Evolutionary conservation across 1,140 invertebrate genomes (phyloP), one percentile per base, ranked within the genome.

Genomic region (Apocrypta bakeri): DNA sequence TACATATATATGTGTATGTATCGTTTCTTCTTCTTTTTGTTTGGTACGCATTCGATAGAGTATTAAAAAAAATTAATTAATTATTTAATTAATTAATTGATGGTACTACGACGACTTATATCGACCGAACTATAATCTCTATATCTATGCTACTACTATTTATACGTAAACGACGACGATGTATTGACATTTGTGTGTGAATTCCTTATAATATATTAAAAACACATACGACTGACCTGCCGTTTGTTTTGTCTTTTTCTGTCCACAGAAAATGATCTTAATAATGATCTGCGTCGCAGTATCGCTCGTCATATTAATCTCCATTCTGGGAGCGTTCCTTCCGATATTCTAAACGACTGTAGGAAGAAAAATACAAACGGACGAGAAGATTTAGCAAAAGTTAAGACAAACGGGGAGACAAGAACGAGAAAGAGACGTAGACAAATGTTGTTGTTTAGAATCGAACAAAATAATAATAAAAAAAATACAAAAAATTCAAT

Each of bases 261-360:
- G 94, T 94, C 95, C 95, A 92, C 95, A 96, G 95, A 96, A 96
- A 96, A 96, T 96, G 94, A 95, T 96, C 93, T 93, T 96, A 93
- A 95, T 96, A 93, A 94, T 95, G 92, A 95, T 96, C 94, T 96
- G 95, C 94, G 93, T 96, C 91, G 92, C 94, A 92, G 89, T 92
- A 90, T 86, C 85, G 85, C 86, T 87, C 88, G 88, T 91, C 87
- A 90, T 92, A 90, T 85, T 91, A 88, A 89, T 92, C 88, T 87
- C 88, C 88, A 91, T 92, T 89, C 85, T 92, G 78, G 84, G 89
- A 90, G 88, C 84, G 82, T 87, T 82, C 88, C 80, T 92, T 85
- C 91, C 90, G 85, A 86, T 86, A 86, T 87, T 85, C 83, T 91
- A 91, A 91, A 89, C 81, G 74, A 72, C 82, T 74, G 71, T 83